Evolutionary conservation across 2,888 invertebrate genomes (phyloP), one percentile per base, ranked within the genome.

Genomic region (Leptinotarsa haldemani): DNA sequence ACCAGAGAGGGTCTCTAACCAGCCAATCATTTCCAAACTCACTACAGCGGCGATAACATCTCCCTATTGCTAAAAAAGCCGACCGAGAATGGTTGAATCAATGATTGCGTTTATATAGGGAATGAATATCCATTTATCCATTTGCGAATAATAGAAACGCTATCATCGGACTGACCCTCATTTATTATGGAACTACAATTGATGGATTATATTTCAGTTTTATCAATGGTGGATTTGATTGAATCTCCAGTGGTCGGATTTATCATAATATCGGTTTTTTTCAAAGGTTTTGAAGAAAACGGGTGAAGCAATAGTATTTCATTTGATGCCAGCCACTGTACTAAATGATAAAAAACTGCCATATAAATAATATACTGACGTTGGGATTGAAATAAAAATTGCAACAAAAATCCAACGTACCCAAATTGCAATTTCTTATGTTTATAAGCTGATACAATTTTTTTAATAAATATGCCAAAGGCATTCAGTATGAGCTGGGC

Each of bases 121-220:
- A 83, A 84, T 83, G 83, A 83, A 84, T 84, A 84, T 83, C 84
- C 83, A 84, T 84, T 82, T 82, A 83, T 83, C 84, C 82, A 83
- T 83, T 82, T 82, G 80, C 77, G 80, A 78, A 82, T 80, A 82
- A 82, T 81, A 77, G 81, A 77, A 79, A 78, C 76, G 77, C 73
- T 79, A 82, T 82, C 81, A 82, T 81, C 80, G 71, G 77, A 78
- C 79, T 80, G 82, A 82, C 82, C 75, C 73, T 76, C 81, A 80
- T 81, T 82, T 81, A 80, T 80, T 79, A 80, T 80, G 68, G 79
- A 82, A 82, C 81, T 79, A 79, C 75, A 77, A 78, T 76, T 65
- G 73, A 69, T 65, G 71, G 73, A 73, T 75, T 74, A 73, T 72
- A 71, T 74, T 78, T 73, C 75, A 58, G 48, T 30, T 71, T 71